A percentile compares a stretch with the other conserved stretches of the same genome.
These are phyloP conservation scores for Emys orbicularis DNA, from an alignment of 2,797 vertebrate genomes.

Conservation along the genomic window DNA sequence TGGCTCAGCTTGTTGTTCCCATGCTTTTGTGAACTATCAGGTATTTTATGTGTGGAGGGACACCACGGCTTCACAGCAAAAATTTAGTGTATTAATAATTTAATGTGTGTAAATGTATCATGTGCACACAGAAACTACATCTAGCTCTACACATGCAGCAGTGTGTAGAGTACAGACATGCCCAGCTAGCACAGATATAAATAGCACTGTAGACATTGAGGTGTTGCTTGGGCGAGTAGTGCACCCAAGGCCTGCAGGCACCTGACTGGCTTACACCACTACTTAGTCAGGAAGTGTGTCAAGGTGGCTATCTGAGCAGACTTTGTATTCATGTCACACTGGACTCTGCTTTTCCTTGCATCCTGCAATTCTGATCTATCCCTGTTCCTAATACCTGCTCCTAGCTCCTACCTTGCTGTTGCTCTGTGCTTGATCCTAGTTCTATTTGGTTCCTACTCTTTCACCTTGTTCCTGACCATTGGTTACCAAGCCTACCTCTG, in stretches of 20 bases:
- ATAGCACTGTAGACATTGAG: too few relatives aligned
- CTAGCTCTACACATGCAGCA: background rate
- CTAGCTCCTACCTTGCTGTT: background rate
- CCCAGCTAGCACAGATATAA: too few relatives aligned
- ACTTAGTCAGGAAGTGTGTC: background rate
- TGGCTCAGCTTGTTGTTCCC: background rate
- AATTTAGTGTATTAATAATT: background rate
- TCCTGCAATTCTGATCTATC: background rate
- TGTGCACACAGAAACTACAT: background rate
- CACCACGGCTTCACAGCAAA: background rate
- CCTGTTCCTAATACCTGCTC: background rate
- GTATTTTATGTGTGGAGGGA: background rate
- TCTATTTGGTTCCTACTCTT: background rate
- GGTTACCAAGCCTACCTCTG: background rate
- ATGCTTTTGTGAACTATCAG: background rate
- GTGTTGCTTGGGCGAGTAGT: too few relatives aligned
- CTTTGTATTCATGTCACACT: background rate
- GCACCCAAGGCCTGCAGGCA: background rate
- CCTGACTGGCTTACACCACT: background rate
- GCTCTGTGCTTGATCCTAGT: background rate
- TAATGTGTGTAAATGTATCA: background rate
- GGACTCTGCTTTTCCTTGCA: background rate
- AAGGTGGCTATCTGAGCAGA: background rate
- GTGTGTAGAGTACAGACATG: background rate
- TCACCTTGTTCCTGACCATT: background rate